phyloP scores from a whole-genome alignment of 37 sponge, comb jelly and placozoan species.

The Cliona cf. orientalis region DNA sequence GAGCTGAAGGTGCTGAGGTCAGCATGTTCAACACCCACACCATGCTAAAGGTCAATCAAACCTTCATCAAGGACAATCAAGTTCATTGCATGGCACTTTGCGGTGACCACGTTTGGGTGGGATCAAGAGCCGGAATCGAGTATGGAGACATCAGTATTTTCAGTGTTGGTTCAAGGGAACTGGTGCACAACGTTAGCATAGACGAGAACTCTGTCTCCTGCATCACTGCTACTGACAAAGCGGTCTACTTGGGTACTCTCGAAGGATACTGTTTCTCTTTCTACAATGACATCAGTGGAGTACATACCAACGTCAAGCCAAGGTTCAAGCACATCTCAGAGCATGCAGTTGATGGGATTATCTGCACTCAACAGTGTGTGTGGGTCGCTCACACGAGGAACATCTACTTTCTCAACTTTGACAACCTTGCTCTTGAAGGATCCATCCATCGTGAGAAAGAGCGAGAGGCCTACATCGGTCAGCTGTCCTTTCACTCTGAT shows the following conservation, averaged over 20 bases:
- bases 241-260: constrained; percentile 73
- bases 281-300: constrained; percentile 21
- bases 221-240: constrained; percentile 38
- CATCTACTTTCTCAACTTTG: constrained; percentile 65
- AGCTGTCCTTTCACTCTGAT: constrained; percentile 40
- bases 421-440: constrained; percentile 55
- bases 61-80: constrained; percentile 68
- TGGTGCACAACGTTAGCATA: constrained; percentile 74
- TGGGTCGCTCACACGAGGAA: constrained; percentile 73
- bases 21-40: constrained; percentile 67
- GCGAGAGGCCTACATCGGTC: constrained; percentile 57
- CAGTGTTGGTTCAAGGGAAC: constrained; percentile 37
- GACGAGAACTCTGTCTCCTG: constrained; percentile 74
- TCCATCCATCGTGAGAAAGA: constrained; percentile 25
- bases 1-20: constrained; percentile 66
- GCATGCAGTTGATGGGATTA: constrained; percentile 62
- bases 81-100: constrained; percentile 70
- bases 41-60: constrained; percentile 63
- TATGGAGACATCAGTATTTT: constrained; percentile 73
- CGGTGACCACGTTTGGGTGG: constrained; percentile 79
- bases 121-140: constrained; percentile 72
- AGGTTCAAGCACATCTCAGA: constrained; percentile 62
- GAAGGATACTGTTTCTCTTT: constrained; percentile 79
- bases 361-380: constrained; percentile 36
- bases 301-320: constrained; percentile 39